Percentiles rank a stretch among this genome's conserved stretches.
Evolutionary conservation across 2,113 vertebrate species (phyloP).

Genomic region (Rhodinocichla rosea): DNA sequence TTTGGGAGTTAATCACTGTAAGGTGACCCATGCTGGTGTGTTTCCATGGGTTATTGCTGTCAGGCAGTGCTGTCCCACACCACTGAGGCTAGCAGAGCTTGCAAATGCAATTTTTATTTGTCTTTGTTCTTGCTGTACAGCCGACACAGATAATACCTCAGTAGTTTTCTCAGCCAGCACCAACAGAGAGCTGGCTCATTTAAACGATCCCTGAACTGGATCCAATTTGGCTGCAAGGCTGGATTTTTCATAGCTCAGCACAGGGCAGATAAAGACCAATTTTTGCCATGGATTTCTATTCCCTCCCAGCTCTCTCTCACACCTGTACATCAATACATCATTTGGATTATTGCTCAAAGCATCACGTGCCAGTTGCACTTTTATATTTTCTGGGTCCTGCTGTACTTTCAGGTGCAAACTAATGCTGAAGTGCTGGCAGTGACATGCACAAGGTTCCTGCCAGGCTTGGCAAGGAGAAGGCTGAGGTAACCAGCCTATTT

Average conservation of each 20-base stretch:
- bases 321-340: background rate
- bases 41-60: background rate
- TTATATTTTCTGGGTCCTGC: background rate
- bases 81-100: background rate
- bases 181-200: slow-evolving; percentile 25
- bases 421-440: background rate
- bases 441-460: background rate
- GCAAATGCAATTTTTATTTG: background rate
- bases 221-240: slow-evolving; percentile 13
- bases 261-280: background rate
- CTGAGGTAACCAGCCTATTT: background rate
- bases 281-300: background rate
- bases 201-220: background rate
- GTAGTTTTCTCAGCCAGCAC: slow-evolving; percentile 5
- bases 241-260: background rate
- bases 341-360: background rate
- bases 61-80: background rate
- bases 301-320: background rate
- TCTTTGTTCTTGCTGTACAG: background rate
- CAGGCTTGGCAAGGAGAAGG: background rate
- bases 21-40: background rate
- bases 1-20: background rate
- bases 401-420: background rate
- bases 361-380: background rate
- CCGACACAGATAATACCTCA: background rate